Evolutionary conservation across 1,140 invertebrate species (phyloP).

Genomic region (Lordiphosa collinella): DNA sequence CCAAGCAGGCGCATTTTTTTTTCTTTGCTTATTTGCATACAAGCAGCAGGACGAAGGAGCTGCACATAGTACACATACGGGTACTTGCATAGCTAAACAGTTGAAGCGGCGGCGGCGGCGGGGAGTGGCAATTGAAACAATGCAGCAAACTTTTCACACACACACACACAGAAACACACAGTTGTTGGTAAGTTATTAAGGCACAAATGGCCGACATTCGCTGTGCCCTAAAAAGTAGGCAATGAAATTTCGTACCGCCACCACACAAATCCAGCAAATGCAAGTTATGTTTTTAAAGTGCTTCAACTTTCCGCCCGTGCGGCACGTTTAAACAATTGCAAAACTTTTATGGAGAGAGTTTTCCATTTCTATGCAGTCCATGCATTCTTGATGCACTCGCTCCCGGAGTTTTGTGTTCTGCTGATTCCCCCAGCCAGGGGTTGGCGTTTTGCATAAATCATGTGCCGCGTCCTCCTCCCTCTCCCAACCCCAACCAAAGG

Average conservation of each 20-base stretch:
- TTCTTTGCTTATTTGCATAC: conserved; percentile 60
- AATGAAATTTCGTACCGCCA: conserved; percentile 24
- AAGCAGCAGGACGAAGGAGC: conserved; percentile 6
- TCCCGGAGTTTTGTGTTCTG: neutral
- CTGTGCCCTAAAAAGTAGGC: conserved; percentile 53
- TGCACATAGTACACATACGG: conserved; percentile 5
- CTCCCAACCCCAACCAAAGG: neutral
- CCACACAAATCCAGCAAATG: conserved; percentile 7
- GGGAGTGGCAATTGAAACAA: conserved; percentile 50
- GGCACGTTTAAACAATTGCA: conserved; percentile 70
- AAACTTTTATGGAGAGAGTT: conserved; percentile 47
- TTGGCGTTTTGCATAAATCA: conserved; percentile 23
- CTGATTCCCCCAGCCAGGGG: neutral
- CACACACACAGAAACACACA: neutral
- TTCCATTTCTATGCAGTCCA: conserved; percentile 24
- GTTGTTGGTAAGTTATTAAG: conserved; percentile 41
- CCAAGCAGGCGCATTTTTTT: conserved; percentile 41
- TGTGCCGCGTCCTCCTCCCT: neutral
- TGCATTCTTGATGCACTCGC: conserved; percentile 24
- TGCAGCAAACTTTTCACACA: conserved; percentile 32
- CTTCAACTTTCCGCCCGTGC: conserved; percentile 47
- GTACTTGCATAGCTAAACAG: conserved; percentile 44
- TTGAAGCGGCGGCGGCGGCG: conserved; percentile 13
- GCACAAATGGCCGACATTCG: conserved; percentile 22
- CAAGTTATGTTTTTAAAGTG: conserved; percentile 21